Conservation (phyloP, 2,113 vertebrate species). For the Felis chaus region DNA sequence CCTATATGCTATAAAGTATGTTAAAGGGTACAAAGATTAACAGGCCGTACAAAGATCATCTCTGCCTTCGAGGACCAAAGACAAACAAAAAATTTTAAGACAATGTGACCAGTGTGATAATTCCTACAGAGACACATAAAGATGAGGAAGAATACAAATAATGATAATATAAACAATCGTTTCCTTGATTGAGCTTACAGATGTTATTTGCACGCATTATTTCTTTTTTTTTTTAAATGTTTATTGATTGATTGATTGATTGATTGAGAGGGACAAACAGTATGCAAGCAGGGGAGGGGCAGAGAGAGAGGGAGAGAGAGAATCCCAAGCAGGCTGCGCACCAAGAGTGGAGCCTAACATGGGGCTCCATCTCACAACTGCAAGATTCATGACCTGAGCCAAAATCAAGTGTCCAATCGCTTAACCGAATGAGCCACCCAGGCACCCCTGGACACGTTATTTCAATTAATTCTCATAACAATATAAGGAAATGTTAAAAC, state of each 20-base stretch:
- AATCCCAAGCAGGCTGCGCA: no score
- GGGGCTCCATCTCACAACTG: no score
- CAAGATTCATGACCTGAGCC: no score
- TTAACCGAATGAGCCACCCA: no score
- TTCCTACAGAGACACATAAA: not conserved
- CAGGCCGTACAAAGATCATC: conserved; percentile 7
- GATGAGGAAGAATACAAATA: not conserved
- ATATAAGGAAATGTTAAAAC: not conserved
- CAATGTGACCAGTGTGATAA: not conserved
- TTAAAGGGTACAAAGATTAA: not conserved
- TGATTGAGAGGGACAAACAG: no score
- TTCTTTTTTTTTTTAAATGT: not conserved
- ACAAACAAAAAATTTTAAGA: conserved; percentile 2
- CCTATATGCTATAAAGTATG: not conserved
- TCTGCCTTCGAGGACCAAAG: conserved; percentile 24
- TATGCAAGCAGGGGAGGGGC: no score
- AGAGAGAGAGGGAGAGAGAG: no score
- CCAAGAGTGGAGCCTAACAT: no score
- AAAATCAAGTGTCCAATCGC: no score
- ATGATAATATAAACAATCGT: not conserved
- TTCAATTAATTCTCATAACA: conserved; percentile 12
- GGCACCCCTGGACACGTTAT: not conserved
- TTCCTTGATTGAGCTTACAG: not conserved
- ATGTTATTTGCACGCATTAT: not conserved
- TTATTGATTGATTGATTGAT: no score